Conservation (phyloP, 2,797 vertebrate genomes). For the Mormyrops attenuatus region DNA sequence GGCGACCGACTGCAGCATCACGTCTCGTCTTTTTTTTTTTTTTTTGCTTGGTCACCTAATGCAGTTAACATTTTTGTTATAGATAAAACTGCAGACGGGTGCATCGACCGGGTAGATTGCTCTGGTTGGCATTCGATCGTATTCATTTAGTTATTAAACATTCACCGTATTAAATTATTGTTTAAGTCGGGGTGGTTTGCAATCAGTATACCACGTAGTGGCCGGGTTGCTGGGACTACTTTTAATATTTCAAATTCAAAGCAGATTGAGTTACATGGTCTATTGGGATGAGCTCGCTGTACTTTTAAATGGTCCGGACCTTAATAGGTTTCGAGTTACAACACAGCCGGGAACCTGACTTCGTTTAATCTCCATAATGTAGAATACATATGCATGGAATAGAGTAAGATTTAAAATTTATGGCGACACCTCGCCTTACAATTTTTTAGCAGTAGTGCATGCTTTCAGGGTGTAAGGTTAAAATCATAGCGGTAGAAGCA, state of each 20-base stretch:
- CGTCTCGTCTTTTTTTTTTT: background rate
- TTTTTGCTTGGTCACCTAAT: background rate
- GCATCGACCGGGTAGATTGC: background rate
- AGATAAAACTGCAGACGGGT: background rate
- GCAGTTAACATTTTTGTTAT: background rate
- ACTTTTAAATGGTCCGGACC: background rate
- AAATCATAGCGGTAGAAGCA: background rate
- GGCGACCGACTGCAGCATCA: background rate
- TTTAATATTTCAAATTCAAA: conserved; percentile 3
- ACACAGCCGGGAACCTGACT: background rate
- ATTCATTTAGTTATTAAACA: background rate
- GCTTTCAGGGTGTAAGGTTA: background rate
- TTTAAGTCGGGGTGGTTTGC: background rate
- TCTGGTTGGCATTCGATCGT: background rate
- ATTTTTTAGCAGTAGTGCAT: background rate
- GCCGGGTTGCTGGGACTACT: background rate
- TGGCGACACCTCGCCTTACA: background rate
- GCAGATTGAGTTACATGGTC: background rate
- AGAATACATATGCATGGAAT: background rate
- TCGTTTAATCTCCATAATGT: background rate
- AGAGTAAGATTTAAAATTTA: background rate
- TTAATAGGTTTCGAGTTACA: conserved; percentile 11
- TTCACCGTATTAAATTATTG: background rate
- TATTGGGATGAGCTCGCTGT: background rate
- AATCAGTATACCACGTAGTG: background rate